These are phyloP conservation scores for Eupithecia dodoneata DNA, from an alignment of 2,888 invertebrate species.

Conservation along the genomic window DNA sequence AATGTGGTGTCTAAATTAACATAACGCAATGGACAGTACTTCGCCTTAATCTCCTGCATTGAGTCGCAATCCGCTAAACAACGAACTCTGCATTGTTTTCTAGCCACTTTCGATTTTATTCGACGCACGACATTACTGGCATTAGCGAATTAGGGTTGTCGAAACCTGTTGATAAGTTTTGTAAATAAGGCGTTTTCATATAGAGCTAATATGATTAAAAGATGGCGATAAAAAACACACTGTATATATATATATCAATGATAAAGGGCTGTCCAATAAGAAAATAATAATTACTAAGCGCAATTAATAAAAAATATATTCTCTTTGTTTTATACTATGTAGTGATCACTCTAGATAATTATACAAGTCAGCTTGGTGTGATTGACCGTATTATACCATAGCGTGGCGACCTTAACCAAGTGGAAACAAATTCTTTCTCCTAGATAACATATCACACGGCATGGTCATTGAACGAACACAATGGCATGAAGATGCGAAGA, in stretches of 20 bases:
- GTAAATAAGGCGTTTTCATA: not conserved
- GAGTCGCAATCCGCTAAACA: constrained; percentile 53
- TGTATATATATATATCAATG: too few species aligned
- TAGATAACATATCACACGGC: constrained; percentile 21
- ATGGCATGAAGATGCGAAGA: constrained; percentile 14
- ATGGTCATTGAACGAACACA: constrained; percentile 30
- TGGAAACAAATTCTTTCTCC: constrained; percentile 30
- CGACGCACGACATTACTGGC: constrained; percentile 53
- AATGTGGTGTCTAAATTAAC: not conserved
- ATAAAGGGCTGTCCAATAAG: too few species aligned
- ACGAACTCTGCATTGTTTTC: constrained; percentile 59
- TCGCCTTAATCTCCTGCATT: constrained; percentile 43
- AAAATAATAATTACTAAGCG: too few species aligned
- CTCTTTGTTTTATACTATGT: too few species aligned
- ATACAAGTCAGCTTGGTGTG: not conserved
- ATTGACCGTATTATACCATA: not conserved
- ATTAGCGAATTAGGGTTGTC: constrained; percentile 41
- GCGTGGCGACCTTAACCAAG: constrained; percentile 28
- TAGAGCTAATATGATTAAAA: too few species aligned
- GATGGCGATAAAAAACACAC: too few species aligned
- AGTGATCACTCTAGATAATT: too few species aligned
- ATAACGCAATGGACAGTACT: not conserved
- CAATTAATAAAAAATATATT: too few species aligned
- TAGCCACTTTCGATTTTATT: constrained; percentile 75
- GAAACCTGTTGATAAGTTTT: not conserved